Conservation (phyloP, 2,113 vertebrate species). For the Furnarius figulus region DNA sequence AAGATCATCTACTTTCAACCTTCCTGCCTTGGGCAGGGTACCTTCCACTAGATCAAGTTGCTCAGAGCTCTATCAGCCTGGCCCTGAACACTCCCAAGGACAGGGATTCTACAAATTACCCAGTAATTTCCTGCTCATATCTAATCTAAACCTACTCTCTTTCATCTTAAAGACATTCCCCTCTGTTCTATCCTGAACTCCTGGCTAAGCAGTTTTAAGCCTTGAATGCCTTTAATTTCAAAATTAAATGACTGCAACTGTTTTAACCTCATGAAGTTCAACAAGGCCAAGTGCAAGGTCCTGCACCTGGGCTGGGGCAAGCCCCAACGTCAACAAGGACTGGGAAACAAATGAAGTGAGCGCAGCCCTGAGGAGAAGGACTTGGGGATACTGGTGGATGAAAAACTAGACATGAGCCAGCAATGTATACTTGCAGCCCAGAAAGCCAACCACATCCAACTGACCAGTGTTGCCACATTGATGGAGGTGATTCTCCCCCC, state of each 20-base stretch:
- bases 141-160: not conserved
- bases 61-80: not conserved
- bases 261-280: not conserved
- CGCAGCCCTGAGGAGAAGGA: not conserved
- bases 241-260: not conserved
- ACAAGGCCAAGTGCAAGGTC: not conserved
- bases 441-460: too few species aligned
- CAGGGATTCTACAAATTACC: not conserved
- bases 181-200: conserved; percentile 37
- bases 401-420: not conserved
- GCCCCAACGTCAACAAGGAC: rapidly evolving
- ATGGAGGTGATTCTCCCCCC: too few species aligned
- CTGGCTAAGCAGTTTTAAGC: conserved; percentile 35
- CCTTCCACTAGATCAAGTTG: not conserved
- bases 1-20: not conserved
- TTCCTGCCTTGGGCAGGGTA: not conserved
- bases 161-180: not conserved
- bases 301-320: rapidly evolving
- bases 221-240: not conserved
- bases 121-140: not conserved
- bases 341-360: rapidly evolving
- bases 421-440: rapidly evolving
- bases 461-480: too few species aligned
- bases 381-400: not conserved
- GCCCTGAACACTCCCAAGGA: not conserved